These are phyloP conservation scores for Eristalis arbustorum DNA, from an alignment of 2,888 invertebrate genomes.

Conservation along the genomic window DNA sequence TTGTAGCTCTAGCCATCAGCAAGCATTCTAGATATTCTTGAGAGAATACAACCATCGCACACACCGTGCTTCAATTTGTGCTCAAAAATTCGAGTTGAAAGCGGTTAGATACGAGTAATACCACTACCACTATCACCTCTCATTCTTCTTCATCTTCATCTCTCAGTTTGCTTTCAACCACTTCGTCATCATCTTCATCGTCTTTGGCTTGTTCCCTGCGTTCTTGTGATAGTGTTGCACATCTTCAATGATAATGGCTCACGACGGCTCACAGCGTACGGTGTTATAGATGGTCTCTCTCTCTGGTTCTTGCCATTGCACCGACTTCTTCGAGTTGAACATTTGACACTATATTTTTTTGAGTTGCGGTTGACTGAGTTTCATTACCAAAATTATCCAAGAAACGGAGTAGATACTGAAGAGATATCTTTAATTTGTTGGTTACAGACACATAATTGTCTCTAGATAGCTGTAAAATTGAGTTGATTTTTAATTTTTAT, in stretches of 20 bases:
- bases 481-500: background rate
- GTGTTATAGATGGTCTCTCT: slow-evolving; percentile 18
- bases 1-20: slow-evolving; percentile 77
- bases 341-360: slow-evolving; percentile 43
- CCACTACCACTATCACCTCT: background rate
- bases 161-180: slow-evolving; percentile 34
- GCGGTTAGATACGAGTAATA: slow-evolving; percentile 44
- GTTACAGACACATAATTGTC: slow-evolving; percentile 7
- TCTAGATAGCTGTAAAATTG: background rate
- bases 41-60: slow-evolving; percentile 39
- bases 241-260: slow-evolving; percentile 30
- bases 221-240: slow-evolving; percentile 23
- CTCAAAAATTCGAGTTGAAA: slow-evolving; percentile 64
- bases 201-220: background rate
- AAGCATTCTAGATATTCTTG: slow-evolving; percentile 73
- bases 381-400: background rate
- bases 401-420: slow-evolving; percentile 28
- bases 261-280: slow-evolving; percentile 7
- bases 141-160: slow-evolving; percentile 23
- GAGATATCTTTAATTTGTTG: slow-evolving; percentile 3
- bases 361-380: slow-evolving; percentile 46
- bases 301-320: slow-evolving; percentile 34
- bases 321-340: slow-evolving; percentile 30
- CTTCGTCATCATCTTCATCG: slow-evolving; percentile 23
- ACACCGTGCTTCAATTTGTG: slow-evolving; percentile 46